Evolutionary conservation across 2,888 invertebrate species (phyloP), one percentile per base, ranked within the genome.

Genomic region (Cepaea hortensis): DNA sequence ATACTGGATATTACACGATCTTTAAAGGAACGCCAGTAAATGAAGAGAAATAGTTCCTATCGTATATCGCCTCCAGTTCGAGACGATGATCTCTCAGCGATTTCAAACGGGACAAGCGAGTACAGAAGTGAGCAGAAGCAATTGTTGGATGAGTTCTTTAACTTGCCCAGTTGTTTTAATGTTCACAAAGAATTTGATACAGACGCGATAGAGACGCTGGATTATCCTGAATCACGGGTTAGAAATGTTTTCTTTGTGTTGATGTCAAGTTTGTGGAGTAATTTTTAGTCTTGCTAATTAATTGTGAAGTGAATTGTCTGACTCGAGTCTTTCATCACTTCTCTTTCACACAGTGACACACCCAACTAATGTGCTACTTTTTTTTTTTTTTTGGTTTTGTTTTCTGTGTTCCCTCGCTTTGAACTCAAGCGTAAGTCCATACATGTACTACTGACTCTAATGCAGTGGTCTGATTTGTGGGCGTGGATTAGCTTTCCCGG

Each of bases 91-190:
- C 4, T 13, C 20, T 3, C 68, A 18, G 13, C 18, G 5, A 20
- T 20, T 9, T 68, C 68, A 68, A 18, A 20, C 13, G 13, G 9
- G 4, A 46, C 46, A 46, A 46, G 18, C 50, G 46, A 75, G 48
- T 46, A 55, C 5, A 23, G n/a, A 13, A 70, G 18, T 68, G 65
- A n/a, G 35, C 23, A 18, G 48, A 80, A 82, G 62, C 61, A 65
- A 18, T 77, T 20, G 68, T 81, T 86, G 35, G 68, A 86, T 70
- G 86, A 86, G 23, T 86, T 73, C 76, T 86, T 86, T 70, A 75
- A 77, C 55, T 50, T 86, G 70, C 82, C 86, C 11, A 55, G 9
- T 20, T 77, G 77, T 77, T 86, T 86, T 79, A 76, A 72, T 3
- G 68, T 86, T 20, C 55, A 23, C 35, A 50, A n/a, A 9, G 82